Evolutionary conservation across 1,140 invertebrate species (phyloP).

Genomic region (Papilio glaucus): DNA sequence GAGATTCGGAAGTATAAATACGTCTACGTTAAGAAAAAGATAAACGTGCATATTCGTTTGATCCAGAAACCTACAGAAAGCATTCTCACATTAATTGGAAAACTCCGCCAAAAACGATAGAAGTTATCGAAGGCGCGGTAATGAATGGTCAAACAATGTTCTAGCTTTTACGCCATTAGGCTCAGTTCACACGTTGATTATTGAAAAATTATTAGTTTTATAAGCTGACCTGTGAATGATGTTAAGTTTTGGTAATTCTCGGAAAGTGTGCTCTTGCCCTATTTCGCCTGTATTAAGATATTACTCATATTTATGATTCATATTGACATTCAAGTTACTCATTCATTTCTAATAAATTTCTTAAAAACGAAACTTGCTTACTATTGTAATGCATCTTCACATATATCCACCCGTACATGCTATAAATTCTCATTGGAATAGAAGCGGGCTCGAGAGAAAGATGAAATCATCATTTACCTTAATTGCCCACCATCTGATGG

Average conservation of each 20-base stretch:
- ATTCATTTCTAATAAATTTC: too few species aligned
- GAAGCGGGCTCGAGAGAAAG: too few species aligned
- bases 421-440: too few species aligned
- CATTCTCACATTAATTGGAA: not conserved
- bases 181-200: conserved; percentile 6
- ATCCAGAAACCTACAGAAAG: not conserved
- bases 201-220: conserved; percentile 9
- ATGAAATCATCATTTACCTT: too few species aligned
- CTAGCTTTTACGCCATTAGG: conserved; percentile 1
- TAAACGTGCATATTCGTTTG: not conserved
- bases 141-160: not conserved
- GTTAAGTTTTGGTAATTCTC: not conserved
- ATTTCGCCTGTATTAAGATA: not conserved
- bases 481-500: too few species aligned
- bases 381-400: too few species aligned
- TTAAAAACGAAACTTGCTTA: too few species aligned
- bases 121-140: not conserved
- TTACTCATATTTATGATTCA: not conserved
- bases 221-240: not conserved
- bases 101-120: not conserved
- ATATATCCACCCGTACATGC: too few species aligned
- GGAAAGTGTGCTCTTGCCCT: not conserved
- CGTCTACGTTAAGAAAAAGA: too few species aligned
- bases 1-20: too few species aligned
- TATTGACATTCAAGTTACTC: not conserved